A percentile compares a stretch with the other conserved stretches of the same genome.
Evolutionary conservation across 2,797 vertebrate genomes (phyloP).

Genomic region (Tadarida brasiliensis): DNA sequence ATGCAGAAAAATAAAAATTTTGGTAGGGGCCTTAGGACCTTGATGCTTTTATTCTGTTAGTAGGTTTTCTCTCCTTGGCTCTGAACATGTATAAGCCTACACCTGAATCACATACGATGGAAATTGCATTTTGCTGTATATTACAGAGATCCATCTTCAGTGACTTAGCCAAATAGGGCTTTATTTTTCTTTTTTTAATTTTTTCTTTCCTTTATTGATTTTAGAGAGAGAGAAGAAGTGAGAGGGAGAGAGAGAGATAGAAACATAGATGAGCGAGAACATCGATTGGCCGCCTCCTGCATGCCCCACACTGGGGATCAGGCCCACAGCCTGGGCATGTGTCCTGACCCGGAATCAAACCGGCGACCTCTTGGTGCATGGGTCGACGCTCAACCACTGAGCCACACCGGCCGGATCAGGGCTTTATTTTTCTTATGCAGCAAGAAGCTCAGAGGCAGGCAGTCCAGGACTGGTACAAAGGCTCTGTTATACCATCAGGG

Average conservation of each 20-base stretch:
- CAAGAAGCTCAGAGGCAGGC: background rate
- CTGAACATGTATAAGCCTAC: background rate
- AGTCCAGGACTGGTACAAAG: background rate
- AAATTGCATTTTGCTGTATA: background rate
- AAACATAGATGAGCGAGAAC: no score
- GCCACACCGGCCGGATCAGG: no score
- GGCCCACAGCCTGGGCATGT: no score
- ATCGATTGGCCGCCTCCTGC: no score
- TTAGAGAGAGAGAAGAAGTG: no score
- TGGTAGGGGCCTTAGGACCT: background rate
- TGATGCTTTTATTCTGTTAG: background rate
- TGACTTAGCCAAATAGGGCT: background rate
- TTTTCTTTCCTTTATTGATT: no score
- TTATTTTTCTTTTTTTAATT: background rate
- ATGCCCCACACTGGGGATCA: no score
- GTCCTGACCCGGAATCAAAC: no score
- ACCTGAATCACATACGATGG: background rate
- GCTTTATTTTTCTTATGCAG: background rate
- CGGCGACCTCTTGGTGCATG: no score
- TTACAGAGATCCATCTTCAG: background rate
- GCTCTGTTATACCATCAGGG: background rate
- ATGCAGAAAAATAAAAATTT: slow-evolving; percentile 23
- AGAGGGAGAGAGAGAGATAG: no score
- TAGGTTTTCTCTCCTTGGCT: background rate
- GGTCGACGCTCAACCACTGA: no score